A percentile compares a stretch with the other conserved stretches of the same genome.
phyloP scores from a whole-genome alignment of 2,888 invertebrate genomes.

The Falcaria lacertinaria region DNA sequence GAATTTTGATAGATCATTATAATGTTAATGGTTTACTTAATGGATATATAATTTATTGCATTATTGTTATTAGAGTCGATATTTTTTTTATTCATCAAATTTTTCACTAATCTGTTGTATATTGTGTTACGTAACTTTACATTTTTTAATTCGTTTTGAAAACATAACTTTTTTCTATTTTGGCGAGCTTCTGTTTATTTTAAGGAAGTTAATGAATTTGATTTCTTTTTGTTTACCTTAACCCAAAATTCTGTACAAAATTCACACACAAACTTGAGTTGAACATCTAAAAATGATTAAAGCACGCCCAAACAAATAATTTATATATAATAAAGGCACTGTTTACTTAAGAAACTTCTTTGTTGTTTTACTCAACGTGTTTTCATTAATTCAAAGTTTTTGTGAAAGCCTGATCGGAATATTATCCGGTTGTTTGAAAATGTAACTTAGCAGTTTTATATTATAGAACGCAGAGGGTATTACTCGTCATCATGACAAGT shows the following conservation, averaged over 20 bases:
- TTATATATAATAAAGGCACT: slow-evolving; percentile 26
- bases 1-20: too few relatives aligned
- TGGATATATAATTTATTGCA: too few relatives aligned
- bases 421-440: background rate
- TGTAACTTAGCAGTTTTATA: background rate
- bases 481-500: too few relatives aligned
- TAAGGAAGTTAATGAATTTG: background rate
- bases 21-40: too few relatives aligned
- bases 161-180: too few relatives aligned
- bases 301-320: slow-evolving; percentile 6
- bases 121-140: too few relatives aligned
- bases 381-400: slow-evolving; percentile 10
- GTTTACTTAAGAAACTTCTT: slow-evolving; percentile 21
- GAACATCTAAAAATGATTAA: slow-evolving; percentile 8
- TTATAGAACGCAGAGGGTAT: too few relatives aligned
- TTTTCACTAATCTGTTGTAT: too few relatives aligned
- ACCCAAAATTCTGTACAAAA: slow-evolving; percentile 6
- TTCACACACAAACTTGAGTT: slow-evolving; percentile 9
- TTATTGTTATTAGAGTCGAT: too few relatives aligned
- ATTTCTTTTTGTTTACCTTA: background rate
- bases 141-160: too few relatives aligned
- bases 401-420: background rate
- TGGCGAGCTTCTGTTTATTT: too few relatives aligned
- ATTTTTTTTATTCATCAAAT: too few relatives aligned
- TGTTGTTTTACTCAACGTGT: slow-evolving; percentile 12